Percentiles rank a stretch among this genome's conserved stretches.
These are phyloP conservation scores for Lycocorax pyrrhopterus DNA, from an alignment of 2,113 vertebrate species.

Conservation along the genomic window DNA sequence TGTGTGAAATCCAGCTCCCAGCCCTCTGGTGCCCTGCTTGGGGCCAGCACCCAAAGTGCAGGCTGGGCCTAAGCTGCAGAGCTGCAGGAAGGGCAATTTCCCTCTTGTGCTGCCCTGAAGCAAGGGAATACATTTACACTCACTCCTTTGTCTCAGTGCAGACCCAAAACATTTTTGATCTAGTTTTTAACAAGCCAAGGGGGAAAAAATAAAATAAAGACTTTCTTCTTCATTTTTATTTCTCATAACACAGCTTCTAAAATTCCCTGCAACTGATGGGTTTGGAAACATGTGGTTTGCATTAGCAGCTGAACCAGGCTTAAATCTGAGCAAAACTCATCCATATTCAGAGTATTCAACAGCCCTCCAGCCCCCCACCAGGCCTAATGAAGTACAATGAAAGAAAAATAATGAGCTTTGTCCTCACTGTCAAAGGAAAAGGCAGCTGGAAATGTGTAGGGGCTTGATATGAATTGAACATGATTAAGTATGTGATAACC, in stretches of 20 bases:
- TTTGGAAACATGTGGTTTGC: background rate
- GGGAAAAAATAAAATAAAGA: background rate
- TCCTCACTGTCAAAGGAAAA: slow-evolving; percentile 2
- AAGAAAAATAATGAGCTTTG: slow-evolving; percentile 43
- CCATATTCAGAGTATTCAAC: background rate
- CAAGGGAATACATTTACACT: background rate
- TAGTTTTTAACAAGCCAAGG: background rate
- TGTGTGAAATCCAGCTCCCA: background rate
- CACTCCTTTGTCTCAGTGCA: background rate
- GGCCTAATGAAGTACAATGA: slow-evolving; percentile 24
- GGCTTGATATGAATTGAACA: background rate
- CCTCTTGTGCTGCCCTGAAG: background rate
- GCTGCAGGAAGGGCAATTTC: background rate
- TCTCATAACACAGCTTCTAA: background rate
- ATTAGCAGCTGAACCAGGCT: background rate
- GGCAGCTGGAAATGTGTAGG: background rate
- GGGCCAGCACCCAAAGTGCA: background rate
- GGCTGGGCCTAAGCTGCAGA: background rate
- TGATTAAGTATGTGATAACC: slow-evolving; percentile 28
- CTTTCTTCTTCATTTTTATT: background rate
- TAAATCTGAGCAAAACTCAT: background rate
- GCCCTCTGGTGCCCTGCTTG: background rate
- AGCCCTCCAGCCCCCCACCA: background rate
- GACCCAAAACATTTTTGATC: background rate
- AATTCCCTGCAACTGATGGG: background rate